A percentile compares a stretch with the other conserved stretches of the same genome.
These are phyloP conservation scores for Megalopta genalis DNA, from an alignment of 1,140 invertebrate species.

Conservation along the genomic window DNA sequence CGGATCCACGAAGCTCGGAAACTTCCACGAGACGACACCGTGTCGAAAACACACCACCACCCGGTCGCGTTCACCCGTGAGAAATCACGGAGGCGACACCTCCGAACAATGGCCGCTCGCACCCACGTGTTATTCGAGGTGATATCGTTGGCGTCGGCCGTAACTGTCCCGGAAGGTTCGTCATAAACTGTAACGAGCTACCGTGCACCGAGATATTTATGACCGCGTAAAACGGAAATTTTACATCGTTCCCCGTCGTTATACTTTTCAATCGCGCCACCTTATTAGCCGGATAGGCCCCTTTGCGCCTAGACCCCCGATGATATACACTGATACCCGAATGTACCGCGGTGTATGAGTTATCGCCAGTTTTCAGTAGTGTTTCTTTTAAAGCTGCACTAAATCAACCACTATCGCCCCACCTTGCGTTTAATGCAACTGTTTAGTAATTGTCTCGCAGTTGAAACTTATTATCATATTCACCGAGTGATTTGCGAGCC, in stretches of 20 bases:
- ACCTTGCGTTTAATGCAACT: conserved; percentile 1
- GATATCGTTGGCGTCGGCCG: conserved; percentile 43
- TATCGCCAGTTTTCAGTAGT: not conserved
- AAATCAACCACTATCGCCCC: not conserved
- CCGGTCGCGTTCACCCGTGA: not conserved
- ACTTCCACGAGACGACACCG: not conserved
- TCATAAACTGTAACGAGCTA: conserved; percentile 59
- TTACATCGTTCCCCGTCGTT: conserved; percentile 23
- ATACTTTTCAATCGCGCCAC: conserved; percentile 4
- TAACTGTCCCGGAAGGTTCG: conserved; percentile 51
- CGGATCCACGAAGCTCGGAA: not conserved
- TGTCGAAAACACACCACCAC: not conserved
- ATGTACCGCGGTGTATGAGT: not conserved
- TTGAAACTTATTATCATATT: conserved; percentile 1
- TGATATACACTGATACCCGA: not conserved
- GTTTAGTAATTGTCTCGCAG: conserved; percentile 3
- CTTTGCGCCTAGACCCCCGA: not conserved
- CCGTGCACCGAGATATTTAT: conserved; percentile 39
- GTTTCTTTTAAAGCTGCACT: not conserved
- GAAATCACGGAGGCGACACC: conserved; percentile 45
- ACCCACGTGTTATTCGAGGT: conserved; percentile 47
- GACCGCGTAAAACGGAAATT: conserved; percentile 41
- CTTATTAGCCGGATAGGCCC: conserved; percentile 16
- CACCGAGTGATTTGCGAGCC: not conserved
- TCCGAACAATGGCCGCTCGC: conserved; percentile 45